Conservation (phyloP, 2,888 invertebrate genomes). For the Autographa gamma region DNA sequence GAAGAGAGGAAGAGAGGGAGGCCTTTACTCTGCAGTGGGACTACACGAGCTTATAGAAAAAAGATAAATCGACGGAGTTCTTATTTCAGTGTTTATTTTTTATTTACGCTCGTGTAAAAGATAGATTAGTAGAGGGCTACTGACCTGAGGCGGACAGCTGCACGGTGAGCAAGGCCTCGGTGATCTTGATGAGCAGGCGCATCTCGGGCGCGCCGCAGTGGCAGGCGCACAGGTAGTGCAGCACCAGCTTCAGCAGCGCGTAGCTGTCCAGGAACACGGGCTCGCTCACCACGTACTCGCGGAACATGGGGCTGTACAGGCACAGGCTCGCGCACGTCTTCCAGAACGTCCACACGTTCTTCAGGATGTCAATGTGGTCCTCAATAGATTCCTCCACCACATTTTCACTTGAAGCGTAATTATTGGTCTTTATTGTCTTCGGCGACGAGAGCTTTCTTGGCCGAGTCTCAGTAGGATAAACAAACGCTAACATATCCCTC, state of each 20-base stretch:
- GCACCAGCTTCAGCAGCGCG: constrained; percentile 76
- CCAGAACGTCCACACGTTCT: constrained; percentile 85
- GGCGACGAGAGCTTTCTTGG: constrained; percentile 62
- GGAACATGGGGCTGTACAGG: constrained; percentile 88
- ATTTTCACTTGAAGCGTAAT: constrained; percentile 56
- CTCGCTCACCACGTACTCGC: constrained; percentile 79
- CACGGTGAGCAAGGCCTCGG: constrained; percentile 83
- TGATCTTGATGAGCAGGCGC: constrained; percentile 74
- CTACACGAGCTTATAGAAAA: too few species aligned
- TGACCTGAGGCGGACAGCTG: constrained; percentile 83
- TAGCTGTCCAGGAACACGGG: constrained; percentile 76
- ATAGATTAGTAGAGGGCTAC: constrained; percentile 41
- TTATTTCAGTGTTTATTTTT: too few species aligned
- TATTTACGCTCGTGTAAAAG: too few species aligned
- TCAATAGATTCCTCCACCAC: constrained; percentile 60
- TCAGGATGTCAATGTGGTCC: constrained; percentile 76
- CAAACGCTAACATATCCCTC: constrained; percentile 65
- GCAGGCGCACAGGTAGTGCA: constrained; percentile 70
- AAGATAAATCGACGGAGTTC: too few species aligned
- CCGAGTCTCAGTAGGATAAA: constrained; percentile 42
- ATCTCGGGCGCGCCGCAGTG: constrained; percentile 65
- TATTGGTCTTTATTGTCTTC: constrained; percentile 57
- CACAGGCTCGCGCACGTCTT: constrained; percentile 85
- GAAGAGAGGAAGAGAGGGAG: too few species aligned
- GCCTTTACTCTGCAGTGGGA: too few species aligned